Percentiles rank a stretch among this genome's conserved stretches.
These are phyloP conservation scores for Anodontia alba DNA, from an alignment of 2,888 invertebrate genomes.

Conservation along the genomic window DNA sequence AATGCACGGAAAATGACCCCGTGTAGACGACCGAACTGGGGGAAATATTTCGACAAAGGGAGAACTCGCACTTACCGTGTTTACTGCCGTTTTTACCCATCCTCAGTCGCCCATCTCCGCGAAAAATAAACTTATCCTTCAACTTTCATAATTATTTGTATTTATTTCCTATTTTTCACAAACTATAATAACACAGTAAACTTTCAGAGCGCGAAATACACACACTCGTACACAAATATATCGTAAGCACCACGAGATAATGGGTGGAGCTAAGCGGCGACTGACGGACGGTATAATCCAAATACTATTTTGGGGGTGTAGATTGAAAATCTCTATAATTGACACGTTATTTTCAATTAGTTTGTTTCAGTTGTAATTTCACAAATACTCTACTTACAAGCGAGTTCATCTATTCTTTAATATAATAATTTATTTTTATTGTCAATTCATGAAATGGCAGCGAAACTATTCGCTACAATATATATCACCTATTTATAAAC, in stretches of 20 bases:
- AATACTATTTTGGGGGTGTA: background rate
- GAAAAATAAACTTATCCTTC: background rate
- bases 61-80: conserved; percentile 70
- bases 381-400: too few relatives aligned
- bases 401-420: too few relatives aligned
- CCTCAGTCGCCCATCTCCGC: conserved; percentile 49
- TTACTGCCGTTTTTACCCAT: conserved; percentile 80
- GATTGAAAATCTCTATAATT: too few relatives aligned
- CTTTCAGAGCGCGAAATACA: conserved; percentile 3
- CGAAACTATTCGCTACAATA: too few relatives aligned
- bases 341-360: too few relatives aligned
- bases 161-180: background rate
- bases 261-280: conserved; percentile 5
- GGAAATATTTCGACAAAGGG: conserved; percentile 10
- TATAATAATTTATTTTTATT: too few relatives aligned
- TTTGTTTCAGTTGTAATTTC: too few relatives aligned
- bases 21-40: background rate
- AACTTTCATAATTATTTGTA: background rate
- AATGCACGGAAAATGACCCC: conserved; percentile 12
- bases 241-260: background rate
- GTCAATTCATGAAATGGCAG: too few relatives aligned
- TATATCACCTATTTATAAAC: too few relatives aligned
- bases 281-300: background rate
- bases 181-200: background rate
- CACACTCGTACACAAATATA: conserved; percentile 1